Evolutionary conservation across 2,797 vertebrate genomes (phyloP), one percentile per base, ranked within the genome.

Genomic region (Prunella strophiata): DNA sequence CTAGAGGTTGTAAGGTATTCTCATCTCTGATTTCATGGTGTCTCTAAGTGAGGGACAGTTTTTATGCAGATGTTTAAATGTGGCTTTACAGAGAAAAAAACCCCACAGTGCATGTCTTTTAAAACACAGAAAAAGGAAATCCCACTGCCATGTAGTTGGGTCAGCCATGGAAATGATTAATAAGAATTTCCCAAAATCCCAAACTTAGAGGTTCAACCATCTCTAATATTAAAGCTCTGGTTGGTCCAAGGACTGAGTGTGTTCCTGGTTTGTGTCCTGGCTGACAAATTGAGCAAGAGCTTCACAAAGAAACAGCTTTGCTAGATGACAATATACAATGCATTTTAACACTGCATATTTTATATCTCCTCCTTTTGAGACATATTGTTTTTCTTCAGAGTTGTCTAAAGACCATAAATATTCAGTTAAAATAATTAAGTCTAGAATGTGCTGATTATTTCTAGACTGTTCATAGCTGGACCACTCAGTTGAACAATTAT

Each of bases 371-470:
- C 38, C 74, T 78, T 78, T 72, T 54, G 57, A 85, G 71, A 80
- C 25, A 34, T 10, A 42, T 2, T 40, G 2, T 66, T 77, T 88
- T 92, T 94, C 68, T 86, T 79, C 92, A 79, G 34, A 62, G 29
- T 55, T 93, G 19, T 27, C 68, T 88, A 52, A 95, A 92, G 89
- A 79, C 68, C 23, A 78, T 30, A 51, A 85, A 55, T 67, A 80
- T 52, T 71, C 65, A 59, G 23, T 76, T 75, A 72, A 72, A 92
- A 85, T 81, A 79, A 66, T 83, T 79, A 62, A 48, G 8, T 79
- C 29, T 74, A 50, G 20, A 59, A 59, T 74, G 48, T 70, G 29
- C 40, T 77, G 42, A 70, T 73, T 80, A 58, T 36, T 92, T 79
- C 76, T 86, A 26, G 36, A 12, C 45, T 42, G 12, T 50, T 77